Percentiles rank a stretch among this genome's conserved stretches.
These are phyloP conservation scores for Marronus borbonicus DNA, from an alignment of 2,888 invertebrate species.

Conservation along the genomic window DNA sequence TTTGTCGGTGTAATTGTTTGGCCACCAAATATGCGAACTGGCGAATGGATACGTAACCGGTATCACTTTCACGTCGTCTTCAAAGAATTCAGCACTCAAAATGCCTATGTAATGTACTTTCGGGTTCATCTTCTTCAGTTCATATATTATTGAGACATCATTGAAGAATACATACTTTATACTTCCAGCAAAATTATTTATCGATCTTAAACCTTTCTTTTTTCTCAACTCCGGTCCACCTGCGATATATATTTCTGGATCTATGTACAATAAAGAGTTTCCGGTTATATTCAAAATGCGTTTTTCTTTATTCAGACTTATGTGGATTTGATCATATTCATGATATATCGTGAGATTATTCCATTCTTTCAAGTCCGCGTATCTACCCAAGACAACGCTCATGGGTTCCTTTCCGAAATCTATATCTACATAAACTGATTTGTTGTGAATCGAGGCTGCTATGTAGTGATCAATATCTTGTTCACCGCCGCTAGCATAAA, in stretches of 20 bases:
- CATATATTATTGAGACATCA: slow-evolving; percentile 92
- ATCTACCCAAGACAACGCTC: slow-evolving; percentile 78
- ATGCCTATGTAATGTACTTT: slow-evolving; percentile 78
- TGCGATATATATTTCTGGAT: slow-evolving; percentile 95
- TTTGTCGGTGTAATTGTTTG: slow-evolving; percentile 81
- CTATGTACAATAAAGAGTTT: slow-evolving; percentile 85
- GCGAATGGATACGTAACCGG: slow-evolving; percentile 94
- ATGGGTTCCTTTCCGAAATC: slow-evolving; percentile 89
- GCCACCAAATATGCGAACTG: slow-evolving; percentile 93
- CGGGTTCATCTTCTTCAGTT: slow-evolving; percentile 87
- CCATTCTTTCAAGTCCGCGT: slow-evolving; percentile 85
- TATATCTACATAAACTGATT: slow-evolving; percentile 88
- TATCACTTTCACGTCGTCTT: slow-evolving; percentile 88
- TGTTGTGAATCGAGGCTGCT: slow-evolving; percentile 87
- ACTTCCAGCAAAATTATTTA: slow-evolving; percentile 81
- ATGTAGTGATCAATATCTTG: slow-evolving; percentile 92
- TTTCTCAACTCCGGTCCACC: slow-evolving; percentile 82
- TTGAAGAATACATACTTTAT: slow-evolving; percentile 95
- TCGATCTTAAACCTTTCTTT: slow-evolving; percentile 78
- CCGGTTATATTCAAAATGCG: slow-evolving; percentile 82
- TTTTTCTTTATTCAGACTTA: slow-evolving; percentile 83
- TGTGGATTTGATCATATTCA: slow-evolving; percentile 80
- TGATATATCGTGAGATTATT: slow-evolving; percentile 92
- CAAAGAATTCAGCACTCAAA: slow-evolving; percentile 86
- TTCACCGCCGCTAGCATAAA: slow-evolving; percentile 94